These are phyloP conservation scores for Brachirus orientalis DNA, from an alignment of 2,113 vertebrate species.

Conservation along the genomic window DNA sequence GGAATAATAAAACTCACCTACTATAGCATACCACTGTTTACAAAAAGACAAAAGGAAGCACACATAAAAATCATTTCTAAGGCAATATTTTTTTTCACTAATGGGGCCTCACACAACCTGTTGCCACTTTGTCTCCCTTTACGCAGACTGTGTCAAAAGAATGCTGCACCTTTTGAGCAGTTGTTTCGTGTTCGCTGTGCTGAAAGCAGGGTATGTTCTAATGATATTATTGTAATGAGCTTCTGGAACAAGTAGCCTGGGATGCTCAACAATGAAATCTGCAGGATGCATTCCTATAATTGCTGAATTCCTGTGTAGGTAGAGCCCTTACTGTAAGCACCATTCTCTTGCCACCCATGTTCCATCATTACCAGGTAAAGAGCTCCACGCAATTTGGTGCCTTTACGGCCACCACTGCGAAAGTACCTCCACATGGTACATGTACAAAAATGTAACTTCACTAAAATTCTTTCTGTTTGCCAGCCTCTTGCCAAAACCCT, in stretches of 20 bases:
- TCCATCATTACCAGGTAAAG: constrained; percentile 47
- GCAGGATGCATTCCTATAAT: constrained; percentile 23
- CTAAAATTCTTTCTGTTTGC: constrained; percentile 12
- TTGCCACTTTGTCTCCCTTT: constrained; percentile 13
- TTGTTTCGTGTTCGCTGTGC: constrained; percentile 18
- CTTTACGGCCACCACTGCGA: constrained; percentile 17
- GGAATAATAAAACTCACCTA: constrained; percentile 29
- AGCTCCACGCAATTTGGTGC: neutral
- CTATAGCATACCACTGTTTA: constrained; percentile 25
- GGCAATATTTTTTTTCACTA: constrained; percentile 32
- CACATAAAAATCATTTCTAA: neutral
- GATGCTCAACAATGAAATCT: constrained; percentile 19
- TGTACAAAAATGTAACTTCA: constrained; percentile 24
- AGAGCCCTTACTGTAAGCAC: constrained; percentile 34
- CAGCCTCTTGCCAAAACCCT: too few relatives aligned
- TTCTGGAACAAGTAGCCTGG: constrained; percentile 15
- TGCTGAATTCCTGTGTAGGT: constrained; percentile 25
- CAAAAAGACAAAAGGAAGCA: constrained; percentile 16
- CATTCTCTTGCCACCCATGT: constrained; percentile 5
- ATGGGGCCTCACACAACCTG: constrained; percentile 41
- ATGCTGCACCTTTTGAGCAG: constrained; percentile 3
- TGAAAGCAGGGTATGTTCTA: constrained; percentile 23
- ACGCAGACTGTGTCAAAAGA: constrained; percentile 3
- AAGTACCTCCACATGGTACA: constrained; percentile 19
- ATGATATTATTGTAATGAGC: constrained; percentile 20